Conservation (phyloP, 2,797 vertebrate genomes). For the Danio jaintianensis region DNA sequence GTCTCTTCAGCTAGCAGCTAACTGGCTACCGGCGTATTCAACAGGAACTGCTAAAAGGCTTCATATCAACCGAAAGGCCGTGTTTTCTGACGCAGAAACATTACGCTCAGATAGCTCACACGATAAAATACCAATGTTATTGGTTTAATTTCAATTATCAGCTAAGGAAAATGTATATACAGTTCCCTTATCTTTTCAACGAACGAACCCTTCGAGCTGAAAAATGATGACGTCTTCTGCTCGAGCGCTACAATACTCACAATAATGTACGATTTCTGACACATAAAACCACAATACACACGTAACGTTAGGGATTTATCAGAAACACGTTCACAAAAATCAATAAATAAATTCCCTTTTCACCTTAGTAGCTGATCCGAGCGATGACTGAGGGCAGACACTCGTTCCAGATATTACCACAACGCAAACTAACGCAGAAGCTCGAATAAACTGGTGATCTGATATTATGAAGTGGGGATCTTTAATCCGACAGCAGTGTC, state of each 20-base stretch:
- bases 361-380: slow-evolving; percentile 81
- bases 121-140: background rate
- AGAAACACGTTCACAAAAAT: slow-evolving; percentile 53
- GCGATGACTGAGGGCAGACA: slow-evolving; percentile 75
- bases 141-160: background rate
- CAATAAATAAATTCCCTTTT: slow-evolving; percentile 61
- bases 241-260: slow-evolving; percentile 34
- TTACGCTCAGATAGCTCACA: background rate
- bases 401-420: slow-evolving; percentile 65
- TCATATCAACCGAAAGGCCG: slow-evolving; percentile 46
- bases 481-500: slow-evolving; percentile 41
- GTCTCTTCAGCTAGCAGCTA: slow-evolving; percentile 64
- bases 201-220: slow-evolving; percentile 40
- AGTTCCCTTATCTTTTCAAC: slow-evolving; percentile 41
- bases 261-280: background rate
- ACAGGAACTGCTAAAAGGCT: slow-evolving; percentile 58
- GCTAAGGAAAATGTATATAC: background rate
- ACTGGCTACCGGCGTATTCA: slow-evolving; percentile 59
- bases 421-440: slow-evolving; percentile 67
- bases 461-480: slow-evolving; percentile 13
- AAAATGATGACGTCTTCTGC: slow-evolving; percentile 65
- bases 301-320: background rate
- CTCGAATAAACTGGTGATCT: slow-evolving; percentile 57
- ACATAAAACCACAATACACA: background rate
- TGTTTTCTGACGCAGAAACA: slow-evolving; percentile 29